phyloP scores from a whole-genome alignment of 2,888 invertebrate genomes.

The Epirrhoe tristata region DNA sequence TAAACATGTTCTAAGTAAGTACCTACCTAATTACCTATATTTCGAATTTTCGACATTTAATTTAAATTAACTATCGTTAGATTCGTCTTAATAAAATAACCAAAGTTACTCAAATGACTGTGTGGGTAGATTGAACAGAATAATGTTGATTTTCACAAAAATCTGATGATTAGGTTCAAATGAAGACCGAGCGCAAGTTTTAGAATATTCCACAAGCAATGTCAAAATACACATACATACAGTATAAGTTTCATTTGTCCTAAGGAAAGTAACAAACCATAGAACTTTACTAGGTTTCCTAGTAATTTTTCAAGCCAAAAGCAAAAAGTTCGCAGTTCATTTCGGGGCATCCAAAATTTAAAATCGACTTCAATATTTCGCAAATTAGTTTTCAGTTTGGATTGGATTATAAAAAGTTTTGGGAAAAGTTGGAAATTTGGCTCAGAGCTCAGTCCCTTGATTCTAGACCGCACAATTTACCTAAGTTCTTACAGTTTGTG shows the following conservation, averaged over 20 bases:
- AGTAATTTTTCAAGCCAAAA: slow-evolving; percentile 5
- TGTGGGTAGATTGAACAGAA: no score
- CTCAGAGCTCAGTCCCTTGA: slow-evolving; percentile 14
- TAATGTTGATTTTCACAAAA: no score
- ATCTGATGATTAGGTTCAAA: no score
- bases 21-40: no score
- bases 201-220: no score
- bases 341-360: slow-evolving; percentile 35
- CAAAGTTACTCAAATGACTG: no score
- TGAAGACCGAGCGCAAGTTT: no score
- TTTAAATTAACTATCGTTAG: no score
- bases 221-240: neutral
- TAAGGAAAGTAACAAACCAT: neutral
- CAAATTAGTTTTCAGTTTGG: slow-evolving; percentile 40
- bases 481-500: neutral
- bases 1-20: no score
- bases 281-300: neutral
- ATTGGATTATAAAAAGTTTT: slow-evolving; percentile 39
- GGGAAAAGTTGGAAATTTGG: slow-evolving; percentile 33
- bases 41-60: no score
- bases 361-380: slow-evolving; percentile 40
- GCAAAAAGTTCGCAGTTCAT: slow-evolving; percentile 32
- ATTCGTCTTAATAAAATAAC: no score
- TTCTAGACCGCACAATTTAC: neutral
- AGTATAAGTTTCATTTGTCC: neutral